Conservation (phyloP, 2,888 invertebrate species). For the Pyralis farinalis region DNA sequence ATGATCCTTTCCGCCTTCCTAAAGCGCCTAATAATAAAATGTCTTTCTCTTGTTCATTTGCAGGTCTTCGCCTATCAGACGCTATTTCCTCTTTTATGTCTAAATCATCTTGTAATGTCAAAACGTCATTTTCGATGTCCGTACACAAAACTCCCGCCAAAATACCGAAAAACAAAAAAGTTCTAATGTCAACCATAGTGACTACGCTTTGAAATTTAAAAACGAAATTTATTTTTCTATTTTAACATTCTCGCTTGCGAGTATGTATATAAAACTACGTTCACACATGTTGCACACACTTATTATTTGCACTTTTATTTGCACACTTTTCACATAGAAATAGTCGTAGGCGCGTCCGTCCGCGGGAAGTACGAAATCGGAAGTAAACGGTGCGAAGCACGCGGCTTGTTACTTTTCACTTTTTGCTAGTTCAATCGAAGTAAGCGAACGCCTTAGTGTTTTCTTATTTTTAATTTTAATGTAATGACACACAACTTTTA, state of each 20-base stretch:
- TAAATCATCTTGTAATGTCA: slow-evolving; percentile 66
- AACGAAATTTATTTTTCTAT: slow-evolving; percentile 15
- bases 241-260: slow-evolving; percentile 44
- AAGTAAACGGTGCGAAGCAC: slow-evolving; percentile 51
- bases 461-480: background rate
- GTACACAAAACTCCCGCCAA: slow-evolving; percentile 38
- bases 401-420: slow-evolving; percentile 63
- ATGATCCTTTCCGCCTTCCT: slow-evolving; percentile 83
- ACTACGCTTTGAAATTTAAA: slow-evolving; percentile 49
- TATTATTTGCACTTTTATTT: slow-evolving; percentile 29
- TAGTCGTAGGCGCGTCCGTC: slow-evolving; percentile 41
- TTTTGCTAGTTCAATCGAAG: slow-evolving; percentile 37
- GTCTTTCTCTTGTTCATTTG: slow-evolving; percentile 87
- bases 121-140: slow-evolving; percentile 65
- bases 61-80: slow-evolving; percentile 72
- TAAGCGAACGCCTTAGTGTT: background rate
- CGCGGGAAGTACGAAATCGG: slow-evolving; percentile 59
- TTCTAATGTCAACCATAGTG: slow-evolving; percentile 28
- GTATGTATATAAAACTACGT: slow-evolving; percentile 42
- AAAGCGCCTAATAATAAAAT: slow-evolving; percentile 87
- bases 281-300: slow-evolving; percentile 37
- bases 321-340: slow-evolving; percentile 18
- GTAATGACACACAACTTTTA: background rate
- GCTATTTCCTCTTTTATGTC: slow-evolving; percentile 52
- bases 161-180: slow-evolving; percentile 32